These are phyloP conservation scores for Sebastes paucispinis DNA, from an alignment of 2,797 vertebrate genomes.

Conservation along the genomic window DNA sequence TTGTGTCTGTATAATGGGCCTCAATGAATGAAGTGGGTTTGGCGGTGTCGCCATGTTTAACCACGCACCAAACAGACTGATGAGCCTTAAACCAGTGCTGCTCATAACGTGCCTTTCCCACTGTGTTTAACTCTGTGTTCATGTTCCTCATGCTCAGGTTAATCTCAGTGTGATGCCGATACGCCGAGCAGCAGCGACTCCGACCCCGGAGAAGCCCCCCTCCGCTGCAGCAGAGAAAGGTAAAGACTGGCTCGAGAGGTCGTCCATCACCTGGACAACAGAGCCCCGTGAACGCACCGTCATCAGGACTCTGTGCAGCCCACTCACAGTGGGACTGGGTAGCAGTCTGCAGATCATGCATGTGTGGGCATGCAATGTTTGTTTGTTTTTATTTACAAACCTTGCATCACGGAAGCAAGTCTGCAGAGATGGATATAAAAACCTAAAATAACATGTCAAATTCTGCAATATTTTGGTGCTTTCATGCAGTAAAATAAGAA, in stretches of 20 bases:
- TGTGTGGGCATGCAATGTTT: no score
- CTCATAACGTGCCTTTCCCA: no score
- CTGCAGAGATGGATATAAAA: no score
- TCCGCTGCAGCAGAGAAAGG: slow-evolving; percentile 88
- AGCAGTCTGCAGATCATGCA: no score
- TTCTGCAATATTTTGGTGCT: neutral
- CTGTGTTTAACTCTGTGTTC: no score
- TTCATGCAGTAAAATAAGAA: neutral
- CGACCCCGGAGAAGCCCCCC: slow-evolving; percentile 87
- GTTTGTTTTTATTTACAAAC: no score
- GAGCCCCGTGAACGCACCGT: slow-evolving; percentile 35
- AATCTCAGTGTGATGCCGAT: slow-evolving; percentile 88
- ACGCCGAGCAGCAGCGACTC: slow-evolving; percentile 88
- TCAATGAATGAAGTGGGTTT: slow-evolving; percentile 70
- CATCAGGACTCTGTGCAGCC: fast-evolving
- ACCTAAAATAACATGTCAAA: no score
- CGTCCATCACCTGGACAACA: neutral
- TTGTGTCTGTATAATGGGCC: neutral
- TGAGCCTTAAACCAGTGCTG: neutral
- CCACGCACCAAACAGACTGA: neutral
- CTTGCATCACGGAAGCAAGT: no score
- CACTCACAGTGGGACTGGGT: no score
- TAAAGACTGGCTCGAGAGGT: slow-evolving; percentile 61
- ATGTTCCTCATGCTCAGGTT: slow-evolving; percentile 29
- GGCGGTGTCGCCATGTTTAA: slow-evolving; percentile 6